Evolutionary conservation across 2,113 vertebrate species (phyloP).

Genomic region (Corythoichthys intestinalis): DNA sequence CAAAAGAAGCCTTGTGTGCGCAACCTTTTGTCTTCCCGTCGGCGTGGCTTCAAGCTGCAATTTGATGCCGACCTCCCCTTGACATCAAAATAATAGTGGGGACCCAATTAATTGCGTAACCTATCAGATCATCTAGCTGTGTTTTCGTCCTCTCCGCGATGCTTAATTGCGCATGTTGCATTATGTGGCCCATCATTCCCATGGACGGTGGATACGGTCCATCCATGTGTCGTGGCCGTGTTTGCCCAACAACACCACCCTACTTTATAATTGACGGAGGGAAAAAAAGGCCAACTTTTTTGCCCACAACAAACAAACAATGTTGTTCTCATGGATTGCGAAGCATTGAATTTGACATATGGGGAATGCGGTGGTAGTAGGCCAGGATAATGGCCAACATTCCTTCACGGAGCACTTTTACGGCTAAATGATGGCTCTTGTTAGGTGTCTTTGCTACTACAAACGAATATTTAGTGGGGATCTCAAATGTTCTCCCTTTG

Average conservation of each 20-base stretch:
- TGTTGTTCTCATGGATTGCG: slow-evolving; percentile 5
- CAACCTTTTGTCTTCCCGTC: slow-evolving; percentile 47
- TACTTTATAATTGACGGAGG: not conserved
- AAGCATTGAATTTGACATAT: slow-evolving; percentile 6
- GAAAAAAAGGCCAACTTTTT: not conserved
- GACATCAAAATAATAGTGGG: slow-evolving; percentile 37
- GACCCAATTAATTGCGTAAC: slow-evolving; percentile 48
- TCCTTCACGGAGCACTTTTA: slow-evolving; percentile 7
- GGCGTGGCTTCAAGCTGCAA: slow-evolving; percentile 25
- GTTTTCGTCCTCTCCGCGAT: slow-evolving; percentile 10
- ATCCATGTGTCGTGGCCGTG: not conserved
- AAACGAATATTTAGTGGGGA: not conserved
- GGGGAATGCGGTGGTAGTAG: not conserved
- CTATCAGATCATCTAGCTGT: slow-evolving; percentile 25
- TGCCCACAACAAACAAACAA: slow-evolving; percentile 9
- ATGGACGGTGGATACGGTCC: slow-evolving; percentile 1
- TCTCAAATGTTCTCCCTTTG: not conserved
- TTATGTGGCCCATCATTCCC: slow-evolving; percentile 19
- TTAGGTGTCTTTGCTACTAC: not conserved
- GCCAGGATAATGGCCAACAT: slow-evolving; percentile 23
- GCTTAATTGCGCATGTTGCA: slow-evolving; percentile 21
- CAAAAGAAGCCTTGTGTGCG: slow-evolving; percentile 59
- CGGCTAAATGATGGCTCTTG: not conserved
- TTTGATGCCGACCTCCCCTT: slow-evolving; percentile 41
- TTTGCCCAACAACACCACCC: slow-evolving; percentile 3